Conservation (phyloP, 2,113 vertebrate genomes). For the Bubo scandiacus region DNA sequence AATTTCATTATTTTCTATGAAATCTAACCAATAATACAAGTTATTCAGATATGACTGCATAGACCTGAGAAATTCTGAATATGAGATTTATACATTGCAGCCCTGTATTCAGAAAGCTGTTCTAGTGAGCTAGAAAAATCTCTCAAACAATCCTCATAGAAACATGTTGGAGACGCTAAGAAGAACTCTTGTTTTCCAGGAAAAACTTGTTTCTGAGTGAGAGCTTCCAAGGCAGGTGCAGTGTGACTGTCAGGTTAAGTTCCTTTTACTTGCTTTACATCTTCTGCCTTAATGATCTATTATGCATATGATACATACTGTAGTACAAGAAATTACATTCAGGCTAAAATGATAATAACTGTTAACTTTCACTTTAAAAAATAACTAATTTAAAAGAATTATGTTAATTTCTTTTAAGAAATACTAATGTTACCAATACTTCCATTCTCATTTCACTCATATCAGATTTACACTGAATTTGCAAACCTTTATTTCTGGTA, state of each 20-base stretch:
- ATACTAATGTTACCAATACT: background rate
- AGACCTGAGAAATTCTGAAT: background rate
- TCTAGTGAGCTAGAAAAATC: background rate
- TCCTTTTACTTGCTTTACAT: background rate
- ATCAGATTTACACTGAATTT: background rate
- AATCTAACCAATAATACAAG: background rate
- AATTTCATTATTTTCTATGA: background rate
- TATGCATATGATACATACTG: background rate
- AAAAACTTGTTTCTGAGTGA: background rate
- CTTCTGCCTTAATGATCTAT: background rate
- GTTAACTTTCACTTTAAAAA: background rate
- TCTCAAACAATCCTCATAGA: background rate
- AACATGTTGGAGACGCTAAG: background rate
- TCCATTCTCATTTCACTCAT: background rate
- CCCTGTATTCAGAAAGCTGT: background rate
- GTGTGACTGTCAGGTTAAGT: background rate
- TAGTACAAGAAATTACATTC: background rate
- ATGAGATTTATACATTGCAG: background rate
- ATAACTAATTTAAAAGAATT: background rate
- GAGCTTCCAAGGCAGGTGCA: background rate
- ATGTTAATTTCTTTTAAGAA: background rate
- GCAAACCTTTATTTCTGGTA: too few species aligned
- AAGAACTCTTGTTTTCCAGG: background rate
- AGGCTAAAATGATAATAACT: background rate
- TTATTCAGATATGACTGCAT: background rate